These are phyloP conservation scores for Drosophila kanapiae DNA, from an alignment of 1,140 invertebrate species.

Conservation along the genomic window DNA sequence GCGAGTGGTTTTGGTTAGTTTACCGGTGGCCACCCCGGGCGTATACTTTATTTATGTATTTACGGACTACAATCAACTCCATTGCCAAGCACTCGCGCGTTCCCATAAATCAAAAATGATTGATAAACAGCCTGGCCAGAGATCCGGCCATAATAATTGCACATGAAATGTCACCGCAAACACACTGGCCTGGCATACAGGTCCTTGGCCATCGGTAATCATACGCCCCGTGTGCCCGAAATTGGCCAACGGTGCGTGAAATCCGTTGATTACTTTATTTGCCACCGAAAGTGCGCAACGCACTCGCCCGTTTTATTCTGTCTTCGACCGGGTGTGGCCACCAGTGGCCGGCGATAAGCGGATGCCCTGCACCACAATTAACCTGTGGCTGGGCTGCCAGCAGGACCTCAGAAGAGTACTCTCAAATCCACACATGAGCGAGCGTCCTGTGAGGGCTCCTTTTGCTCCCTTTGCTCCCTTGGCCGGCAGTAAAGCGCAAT, in stretches of 20 bases:
- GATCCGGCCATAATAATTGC: slow-evolving; percentile 48
- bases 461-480: slow-evolving; percentile 32
- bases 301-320: slow-evolving; percentile 21
- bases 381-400: slow-evolving; percentile 59
- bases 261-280: slow-evolving; percentile 85
- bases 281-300: slow-evolving; percentile 50
- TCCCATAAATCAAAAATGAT: slow-evolving; percentile 80
- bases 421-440: background rate
- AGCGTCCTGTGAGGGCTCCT: slow-evolving; percentile 12
- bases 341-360: slow-evolving; percentile 54
- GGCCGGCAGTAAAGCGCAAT: slow-evolving; percentile 40
- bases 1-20: slow-evolving; percentile 43
- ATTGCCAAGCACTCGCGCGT: slow-evolving; percentile 29
- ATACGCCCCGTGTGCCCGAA: slow-evolving; percentile 62
- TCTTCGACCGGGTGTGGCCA: slow-evolving; percentile 35
- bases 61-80: slow-evolving; percentile 51
- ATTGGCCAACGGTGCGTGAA: slow-evolving; percentile 71
- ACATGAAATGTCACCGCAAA: slow-evolving; percentile 30
- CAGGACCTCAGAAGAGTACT: background rate
- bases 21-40: slow-evolving; percentile 28
- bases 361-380: slow-evolving; percentile 46
- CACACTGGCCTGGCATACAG: background rate
- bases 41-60: slow-evolving; percentile 50
- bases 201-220: slow-evolving; percentile 48
- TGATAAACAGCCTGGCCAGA: slow-evolving; percentile 62